These are phyloP conservation scores for Ammodytes dubius DNA, from an alignment of 2,113 vertebrate genomes.

Conservation along the genomic window DNA sequence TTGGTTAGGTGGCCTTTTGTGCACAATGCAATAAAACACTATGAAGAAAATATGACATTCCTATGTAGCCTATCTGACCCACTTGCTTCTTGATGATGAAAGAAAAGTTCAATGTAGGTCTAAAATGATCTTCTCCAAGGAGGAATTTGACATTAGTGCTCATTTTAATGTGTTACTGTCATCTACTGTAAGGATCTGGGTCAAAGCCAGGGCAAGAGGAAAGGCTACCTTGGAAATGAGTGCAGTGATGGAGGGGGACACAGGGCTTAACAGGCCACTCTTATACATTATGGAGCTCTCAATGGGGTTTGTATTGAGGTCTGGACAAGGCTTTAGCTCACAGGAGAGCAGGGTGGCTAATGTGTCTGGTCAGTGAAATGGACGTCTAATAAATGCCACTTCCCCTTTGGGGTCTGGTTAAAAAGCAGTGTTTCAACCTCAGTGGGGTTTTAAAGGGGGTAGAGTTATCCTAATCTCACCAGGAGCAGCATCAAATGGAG, in stretches of 20 bases:
- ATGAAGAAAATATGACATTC: constrained; percentile 18
- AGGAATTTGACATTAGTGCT: constrained; percentile 23
- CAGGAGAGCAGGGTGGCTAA: constrained; percentile 29
- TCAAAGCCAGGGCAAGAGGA: constrained; percentile 44
- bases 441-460: not conserved
- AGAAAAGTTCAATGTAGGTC: constrained; percentile 21
- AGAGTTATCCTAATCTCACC: not conserved
- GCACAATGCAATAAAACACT: not conserved
- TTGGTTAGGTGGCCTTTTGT: constrained; percentile 17
- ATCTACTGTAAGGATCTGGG: constrained; percentile 48
- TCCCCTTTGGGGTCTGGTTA: constrained; percentile 11
- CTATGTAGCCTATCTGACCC: constrained; percentile 7
- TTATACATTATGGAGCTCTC: constrained; percentile 45
- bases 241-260: constrained; percentile 10
- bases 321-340: constrained; percentile 10
- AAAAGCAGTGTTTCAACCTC: constrained; percentile 4
- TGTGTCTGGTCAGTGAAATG: constrained; percentile 43
- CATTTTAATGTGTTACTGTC: constrained; percentile 29
- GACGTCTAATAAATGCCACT: constrained; percentile 7
- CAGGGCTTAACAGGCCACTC: constrained; percentile 14
- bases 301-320: constrained; percentile 29
- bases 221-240: constrained; percentile 15
- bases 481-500: constrained; percentile 2
- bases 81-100: constrained; percentile 33
- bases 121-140: constrained; percentile 31